These are phyloP conservation scores for Slavum lentiscoides DNA, from an alignment of 2,888 invertebrate species.

Conservation along the genomic window DNA sequence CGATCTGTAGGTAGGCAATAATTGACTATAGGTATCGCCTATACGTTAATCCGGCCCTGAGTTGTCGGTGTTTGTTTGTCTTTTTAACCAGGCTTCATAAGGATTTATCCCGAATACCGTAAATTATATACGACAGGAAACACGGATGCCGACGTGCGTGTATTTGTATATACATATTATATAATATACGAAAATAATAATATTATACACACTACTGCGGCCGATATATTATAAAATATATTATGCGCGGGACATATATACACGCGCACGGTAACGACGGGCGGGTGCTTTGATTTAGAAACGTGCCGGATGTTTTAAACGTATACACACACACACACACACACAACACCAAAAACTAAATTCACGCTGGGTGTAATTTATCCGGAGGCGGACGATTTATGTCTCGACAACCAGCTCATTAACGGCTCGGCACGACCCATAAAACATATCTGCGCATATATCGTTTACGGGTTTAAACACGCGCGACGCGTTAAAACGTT, in stretches of 20 bases:
- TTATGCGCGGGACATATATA: background rate
- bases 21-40: too few relatives aligned
- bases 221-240: background rate
- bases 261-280: too few relatives aligned
- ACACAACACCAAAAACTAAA: slow-evolving; percentile 33
- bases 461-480: slow-evolving; percentile 30
- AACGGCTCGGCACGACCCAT: slow-evolving; percentile 45
- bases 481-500: slow-evolving; percentile 49
- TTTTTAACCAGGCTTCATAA: background rate
- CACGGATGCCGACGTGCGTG: background rate
- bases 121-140: background rate
- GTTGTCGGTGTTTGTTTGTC: too few relatives aligned
- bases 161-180: background rate
- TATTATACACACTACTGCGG: slow-evolving; percentile 1
- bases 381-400: slow-evolving; percentile 30
- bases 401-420: slow-evolving; percentile 49
- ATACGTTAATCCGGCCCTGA: too few relatives aligned
- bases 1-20: too few relatives aligned
- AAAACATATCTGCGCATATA: slow-evolving; percentile 25
- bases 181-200: background rate
- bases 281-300: slow-evolving; percentile 26
- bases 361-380: background rate
- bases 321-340: slow-evolving; percentile 16
- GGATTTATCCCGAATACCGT: background rate
- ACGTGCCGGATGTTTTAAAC: slow-evolving; percentile 48